Evolutionary conservation across 2,113 vertebrate species (phyloP).

Genomic region (Glaucidium brasilianum): DNA sequence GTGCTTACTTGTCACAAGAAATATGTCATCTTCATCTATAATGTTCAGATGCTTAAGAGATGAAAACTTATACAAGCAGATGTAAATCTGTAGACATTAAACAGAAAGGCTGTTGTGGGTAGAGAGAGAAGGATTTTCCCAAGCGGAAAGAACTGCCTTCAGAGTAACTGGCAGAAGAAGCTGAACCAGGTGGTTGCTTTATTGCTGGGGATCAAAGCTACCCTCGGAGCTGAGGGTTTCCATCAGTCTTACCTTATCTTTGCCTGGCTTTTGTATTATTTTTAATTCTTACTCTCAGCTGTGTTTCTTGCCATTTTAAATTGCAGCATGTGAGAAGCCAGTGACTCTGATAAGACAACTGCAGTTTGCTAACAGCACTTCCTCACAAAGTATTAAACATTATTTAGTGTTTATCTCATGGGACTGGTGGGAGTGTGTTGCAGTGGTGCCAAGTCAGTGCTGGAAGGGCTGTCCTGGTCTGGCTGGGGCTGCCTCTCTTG

Average conservation of each 20-base stretch:
- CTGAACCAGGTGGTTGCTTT: neutral
- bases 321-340: neutral
- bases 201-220: neutral
- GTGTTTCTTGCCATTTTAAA: neutral
- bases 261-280: neutral
- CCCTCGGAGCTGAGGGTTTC: neutral
- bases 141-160: neutral
- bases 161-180: neutral
- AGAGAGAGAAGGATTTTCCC: neutral
- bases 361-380: neutral
- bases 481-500: neutral
- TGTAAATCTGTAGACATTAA: slow-evolving; percentile 26
- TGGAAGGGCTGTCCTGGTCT: neutral
- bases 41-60: slow-evolving; percentile 36
- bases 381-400: neutral
- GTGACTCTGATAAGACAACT: neutral
- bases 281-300: neutral
- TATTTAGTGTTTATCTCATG: neutral
- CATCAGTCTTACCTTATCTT: neutral
- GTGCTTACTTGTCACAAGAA: neutral
- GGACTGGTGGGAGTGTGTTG: neutral
- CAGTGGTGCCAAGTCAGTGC: neutral
- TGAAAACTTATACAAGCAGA: neutral
- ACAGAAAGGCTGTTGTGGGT: neutral
- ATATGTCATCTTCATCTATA: slow-evolving; percentile 5